phyloP scores from a whole-genome alignment of 2,888 invertebrate species.

The Lithodes maja region DNA sequence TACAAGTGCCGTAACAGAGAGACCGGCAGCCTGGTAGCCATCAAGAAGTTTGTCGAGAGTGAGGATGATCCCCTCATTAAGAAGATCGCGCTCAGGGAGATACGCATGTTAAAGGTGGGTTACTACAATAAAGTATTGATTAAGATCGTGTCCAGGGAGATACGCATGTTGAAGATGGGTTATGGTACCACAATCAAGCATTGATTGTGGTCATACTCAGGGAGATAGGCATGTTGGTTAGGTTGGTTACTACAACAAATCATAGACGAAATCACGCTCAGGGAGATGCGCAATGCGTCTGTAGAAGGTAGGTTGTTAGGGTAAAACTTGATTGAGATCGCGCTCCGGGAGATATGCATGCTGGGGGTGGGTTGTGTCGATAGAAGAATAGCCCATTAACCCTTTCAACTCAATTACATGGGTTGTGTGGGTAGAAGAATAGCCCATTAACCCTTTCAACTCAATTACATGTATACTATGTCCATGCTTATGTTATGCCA shows the following conservation, averaged over 20 bases:
- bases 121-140: not conserved
- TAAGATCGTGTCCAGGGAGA: not conserved
- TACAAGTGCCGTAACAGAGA: constrained; percentile 97
- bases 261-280: constrained; percentile 94
- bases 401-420: no score
- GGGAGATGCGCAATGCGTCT: constrained; percentile 94
- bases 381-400: no score
- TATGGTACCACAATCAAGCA: not conserved
- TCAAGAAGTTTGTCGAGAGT: constrained; percentile 97
- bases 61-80: constrained; percentile 97
- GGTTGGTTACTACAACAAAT: constrained; percentile 82
- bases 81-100: constrained; percentile 96
- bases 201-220: not conserved
- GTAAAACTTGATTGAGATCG: not conserved
- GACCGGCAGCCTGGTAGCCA: constrained; percentile 94
- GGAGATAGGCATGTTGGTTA: not conserved
- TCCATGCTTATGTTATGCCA: no score
- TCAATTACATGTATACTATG: no score
- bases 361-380: constrained; percentile 83
- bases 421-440: no score
- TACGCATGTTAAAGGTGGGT: constrained; percentile 92
- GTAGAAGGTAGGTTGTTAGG: constrained; percentile 85
- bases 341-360: constrained; percentile 76
- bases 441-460: no score
- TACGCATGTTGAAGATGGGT: not conserved